These are phyloP conservation scores for Montipora cactus DNA, from an alignment of 64 coral and sea anemone genomes.

Conservation along the genomic window DNA sequence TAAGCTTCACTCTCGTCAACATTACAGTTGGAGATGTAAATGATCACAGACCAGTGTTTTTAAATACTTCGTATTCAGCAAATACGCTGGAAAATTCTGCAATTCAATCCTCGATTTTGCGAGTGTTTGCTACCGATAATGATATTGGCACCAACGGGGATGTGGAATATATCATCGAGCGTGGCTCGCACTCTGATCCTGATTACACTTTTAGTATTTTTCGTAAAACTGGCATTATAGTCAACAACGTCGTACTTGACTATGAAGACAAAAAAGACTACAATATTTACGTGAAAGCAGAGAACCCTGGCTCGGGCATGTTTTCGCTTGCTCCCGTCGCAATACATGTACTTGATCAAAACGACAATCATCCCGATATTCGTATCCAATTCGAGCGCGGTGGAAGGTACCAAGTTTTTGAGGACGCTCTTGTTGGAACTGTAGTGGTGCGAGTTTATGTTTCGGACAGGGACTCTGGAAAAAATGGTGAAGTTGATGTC, in stretches of 20 bases:
- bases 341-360: conserved; percentile 85
- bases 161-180: conserved; percentile 71
- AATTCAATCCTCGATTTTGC: conserved; percentile 45
- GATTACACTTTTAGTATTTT: conserved; percentile 49
- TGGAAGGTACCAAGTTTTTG: conserved; percentile 71
- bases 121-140: conserved; percentile 82
- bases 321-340: conserved; percentile 1
- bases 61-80: conserved; percentile 47
- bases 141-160: conserved; percentile 70
- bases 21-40: conserved; percentile 83
- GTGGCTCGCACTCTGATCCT: conserved; percentile 59
- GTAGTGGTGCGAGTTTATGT: conserved; percentile 65
- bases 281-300: conserved; percentile 69
- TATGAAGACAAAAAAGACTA: conserved; percentile 73
- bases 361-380: conserved; percentile 87
- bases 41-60: conserved; percentile 77
- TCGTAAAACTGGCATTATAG: conserved; percentile 61
- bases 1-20: conserved; percentile 62
- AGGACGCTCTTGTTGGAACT: conserved; percentile 57
- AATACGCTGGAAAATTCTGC: conserved; percentile 57
- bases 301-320: conserved; percentile 44
- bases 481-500: conserved; percentile 87
- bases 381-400: conserved; percentile 19
- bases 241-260: conserved; percentile 56
- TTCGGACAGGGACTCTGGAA: conserved; percentile 83